Evolutionary conservation across 2,888 invertebrate genomes (phyloP), one percentile per base, ranked within the genome.

Genomic region (Phengaris arion): DNA sequence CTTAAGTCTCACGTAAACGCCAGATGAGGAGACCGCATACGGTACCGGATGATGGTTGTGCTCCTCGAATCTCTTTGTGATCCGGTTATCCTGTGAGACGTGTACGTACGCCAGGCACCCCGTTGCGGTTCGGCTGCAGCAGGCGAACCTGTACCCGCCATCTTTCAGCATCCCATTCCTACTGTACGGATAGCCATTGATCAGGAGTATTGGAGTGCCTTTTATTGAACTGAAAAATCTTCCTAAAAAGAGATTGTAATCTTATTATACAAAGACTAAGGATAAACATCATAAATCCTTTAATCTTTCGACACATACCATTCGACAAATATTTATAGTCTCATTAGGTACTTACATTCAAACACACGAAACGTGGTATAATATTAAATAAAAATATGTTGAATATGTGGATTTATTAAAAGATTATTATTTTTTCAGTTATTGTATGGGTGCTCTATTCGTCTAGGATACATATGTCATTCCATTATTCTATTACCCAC

Each of bases 151-250:
- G 6, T 22, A 8, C 12, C 72, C 75, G 13, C 72, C 75, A 45
- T 52, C 72, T 13, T 51, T 72, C 12, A 48, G 57, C 13, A 52
- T 6, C 10, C 70, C 64, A 48, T 70, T 72, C 55, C 70, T 76
- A 54, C 83, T 84, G 78, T 81, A 87, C 0, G 85, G 82, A 77
- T 84, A 85, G 0, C 84, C 84, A 2, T 81, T 76, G 45, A 83
- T 57, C 9, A 85, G 77, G 1, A 86, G 15, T 9, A 81, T 69
- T 7, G 74, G 68, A 12, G 77, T 76, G 8, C 80, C 81, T 8
- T 74, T 75, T 2, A 51, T 13, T 8, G 76, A 77, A 45, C 51
- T 76, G 22, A 78, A 76, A 10, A 77, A 77, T 8, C 46, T 68
- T 0, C 52, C 79, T 80, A 59, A 48, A 77, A 77, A 68, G 12